A percentile compares a stretch with the other conserved stretches of the same genome.
Conservation (phyloP, 2,113 vertebrate species). For the Todiramphus chloris region DNA sequence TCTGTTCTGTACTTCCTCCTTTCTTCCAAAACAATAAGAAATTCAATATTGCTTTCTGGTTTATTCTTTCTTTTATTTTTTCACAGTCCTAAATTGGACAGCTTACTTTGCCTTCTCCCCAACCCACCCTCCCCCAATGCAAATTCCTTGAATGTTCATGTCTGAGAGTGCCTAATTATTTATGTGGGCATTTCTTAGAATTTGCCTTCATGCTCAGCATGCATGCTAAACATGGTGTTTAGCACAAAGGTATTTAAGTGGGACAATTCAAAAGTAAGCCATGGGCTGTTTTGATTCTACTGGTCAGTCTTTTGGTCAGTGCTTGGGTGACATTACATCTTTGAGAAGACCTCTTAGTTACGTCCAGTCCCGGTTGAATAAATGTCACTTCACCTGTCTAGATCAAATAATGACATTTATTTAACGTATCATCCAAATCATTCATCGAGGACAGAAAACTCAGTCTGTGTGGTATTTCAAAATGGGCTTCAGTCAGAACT, state of each 20-base stretch:
- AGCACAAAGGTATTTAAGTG: neutral
- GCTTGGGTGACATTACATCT: neutral
- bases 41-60: neutral
- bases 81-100: neutral
- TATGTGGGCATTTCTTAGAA: neutral
- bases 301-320: neutral
- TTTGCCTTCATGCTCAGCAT: neutral
- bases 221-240: neutral
- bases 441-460: neutral
- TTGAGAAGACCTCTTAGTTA: neutral
- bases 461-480: neutral
- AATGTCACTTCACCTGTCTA: neutral
- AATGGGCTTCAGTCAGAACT: neutral
- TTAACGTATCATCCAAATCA: neutral
- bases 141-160: neutral
- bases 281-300: neutral
- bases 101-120: neutral
- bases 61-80: neutral
- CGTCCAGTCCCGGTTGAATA: neutral
- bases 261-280: neutral
- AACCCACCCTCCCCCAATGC: neutral
- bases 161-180: neutral
- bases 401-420: neutral
- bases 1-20: neutral
- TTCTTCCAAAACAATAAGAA: neutral